A percentile compares a stretch with the other conserved stretches of the same genome.
Evolutionary conservation across 2,888 invertebrate species (phyloP).

Genomic region (Epicampocera succincta): DNA sequence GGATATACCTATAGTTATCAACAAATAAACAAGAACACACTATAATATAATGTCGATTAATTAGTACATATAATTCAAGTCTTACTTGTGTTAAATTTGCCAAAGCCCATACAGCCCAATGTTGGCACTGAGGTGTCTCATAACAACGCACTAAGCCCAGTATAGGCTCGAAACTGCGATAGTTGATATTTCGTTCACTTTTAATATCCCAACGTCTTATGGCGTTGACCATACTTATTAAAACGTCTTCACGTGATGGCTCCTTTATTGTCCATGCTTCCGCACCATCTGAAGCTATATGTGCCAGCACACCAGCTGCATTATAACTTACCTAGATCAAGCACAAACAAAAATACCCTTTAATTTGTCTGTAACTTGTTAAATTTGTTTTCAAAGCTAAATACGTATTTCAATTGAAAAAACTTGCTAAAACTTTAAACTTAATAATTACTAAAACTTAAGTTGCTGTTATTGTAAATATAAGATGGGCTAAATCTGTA

Average conservation of each 20-base stretch:
- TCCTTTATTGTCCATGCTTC: conserved; percentile 89
- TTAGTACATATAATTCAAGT: neutral
- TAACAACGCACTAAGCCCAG: conserved; percentile 90
- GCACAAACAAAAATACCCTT: neutral
- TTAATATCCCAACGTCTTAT: conserved; percentile 94
- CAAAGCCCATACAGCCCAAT: conserved; percentile 98
- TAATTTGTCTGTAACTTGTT: too few relatives aligned
- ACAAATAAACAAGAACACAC: neutral
- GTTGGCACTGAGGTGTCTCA: conserved; percentile 95
- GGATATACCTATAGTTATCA: conserved; percentile 84
- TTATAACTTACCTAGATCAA: conserved; percentile 91
- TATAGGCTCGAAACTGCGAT: conserved; percentile 97
- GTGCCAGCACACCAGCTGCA: conserved; percentile 96
- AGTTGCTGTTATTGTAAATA: too few relatives aligned
- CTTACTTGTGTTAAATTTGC: conserved; percentile 92
- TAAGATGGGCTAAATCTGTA: too few relatives aligned
- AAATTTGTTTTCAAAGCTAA: too few relatives aligned
- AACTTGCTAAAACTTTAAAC: too few relatives aligned
- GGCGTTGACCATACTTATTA: conserved; percentile 89
- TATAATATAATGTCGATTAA: neutral
- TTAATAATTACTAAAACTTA: too few relatives aligned
- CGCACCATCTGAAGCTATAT: conserved; percentile 95
- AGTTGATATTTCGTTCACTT: conserved; percentile 96
- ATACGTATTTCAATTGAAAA: too few relatives aligned
- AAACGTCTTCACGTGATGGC: conserved; percentile 88